Conservation (phyloP, 2,797 vertebrate species). For the Ammospiza maritima region DNA sequence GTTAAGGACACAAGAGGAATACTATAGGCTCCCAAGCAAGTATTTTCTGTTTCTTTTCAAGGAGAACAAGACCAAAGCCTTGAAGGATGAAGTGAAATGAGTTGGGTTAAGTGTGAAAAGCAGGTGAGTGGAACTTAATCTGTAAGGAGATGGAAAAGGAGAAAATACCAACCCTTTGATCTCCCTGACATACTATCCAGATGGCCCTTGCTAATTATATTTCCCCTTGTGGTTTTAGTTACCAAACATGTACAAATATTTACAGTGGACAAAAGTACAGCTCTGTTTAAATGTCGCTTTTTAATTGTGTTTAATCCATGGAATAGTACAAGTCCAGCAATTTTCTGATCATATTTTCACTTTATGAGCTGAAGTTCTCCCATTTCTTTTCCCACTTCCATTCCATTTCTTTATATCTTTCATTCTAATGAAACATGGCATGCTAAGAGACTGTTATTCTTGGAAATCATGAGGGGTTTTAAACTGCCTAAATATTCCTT, state of each 20-base stretch:
- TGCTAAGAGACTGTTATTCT: neutral
- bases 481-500: neutral
- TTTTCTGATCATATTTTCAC: neutral
- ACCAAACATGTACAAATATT: slow-evolving; percentile 32
- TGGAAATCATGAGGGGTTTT: neutral
- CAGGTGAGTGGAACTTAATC: neutral
- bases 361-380: neutral
- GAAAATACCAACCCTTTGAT: neutral
- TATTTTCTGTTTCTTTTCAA: neutral
- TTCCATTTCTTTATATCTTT: neutral
- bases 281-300: neutral
- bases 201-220: neutral
- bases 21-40: neutral
- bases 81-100: neutral
- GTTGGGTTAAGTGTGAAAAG: neutral
- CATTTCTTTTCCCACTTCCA: neutral
- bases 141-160: neutral
- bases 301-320: neutral
- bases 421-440: neutral
- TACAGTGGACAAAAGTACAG: neutral
- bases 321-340: neutral
- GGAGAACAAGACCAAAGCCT: neutral
- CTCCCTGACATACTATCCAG: neutral
- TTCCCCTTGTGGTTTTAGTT: neutral
- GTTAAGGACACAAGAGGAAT: neutral